Evolutionary conservation across 2,113 vertebrate species (phyloP).

Genomic region (Erythrocercus mccallii): DNA sequence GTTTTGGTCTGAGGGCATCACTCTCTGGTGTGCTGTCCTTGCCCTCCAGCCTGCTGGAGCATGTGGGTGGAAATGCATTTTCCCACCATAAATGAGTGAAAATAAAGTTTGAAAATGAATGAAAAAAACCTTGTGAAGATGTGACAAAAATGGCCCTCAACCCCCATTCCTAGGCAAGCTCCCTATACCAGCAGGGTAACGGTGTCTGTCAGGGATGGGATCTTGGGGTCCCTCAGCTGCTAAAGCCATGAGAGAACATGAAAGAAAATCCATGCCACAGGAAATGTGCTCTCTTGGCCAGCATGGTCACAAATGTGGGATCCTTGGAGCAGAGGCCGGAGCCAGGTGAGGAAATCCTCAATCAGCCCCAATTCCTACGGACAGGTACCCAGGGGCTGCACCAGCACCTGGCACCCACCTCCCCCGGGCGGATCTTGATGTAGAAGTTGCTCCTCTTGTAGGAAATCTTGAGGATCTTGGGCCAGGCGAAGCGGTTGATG

Average conservation of each 20-base stretch:
- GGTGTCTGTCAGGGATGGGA: background rate
- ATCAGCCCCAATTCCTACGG: background rate
- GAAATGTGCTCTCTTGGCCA: background rate
- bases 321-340: background rate
- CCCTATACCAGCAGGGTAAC: fast-evolving
- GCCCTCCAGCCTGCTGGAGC: background rate
- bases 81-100: background rate
- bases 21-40: background rate
- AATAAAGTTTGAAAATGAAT: background rate
- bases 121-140: background rate
- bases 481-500: conserved; percentile 99
- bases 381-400: background rate
- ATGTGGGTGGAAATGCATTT: background rate
- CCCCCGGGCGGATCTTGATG: conserved; percentile 97
- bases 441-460: conserved; percentile 99
- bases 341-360: background rate
- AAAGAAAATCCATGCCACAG: background rate
- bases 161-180: background rate
- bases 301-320: background rate
- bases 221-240: background rate
- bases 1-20: background rate
- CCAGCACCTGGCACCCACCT: conserved; percentile 72
- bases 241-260: background rate
- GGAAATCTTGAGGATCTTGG: conserved; percentile 99
- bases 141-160: background rate